Evolutionary conservation across 1,140 invertebrate genomes (phyloP), one percentile per base, ranked within the genome.

Genomic region (Diuraphis noxia): DNA sequence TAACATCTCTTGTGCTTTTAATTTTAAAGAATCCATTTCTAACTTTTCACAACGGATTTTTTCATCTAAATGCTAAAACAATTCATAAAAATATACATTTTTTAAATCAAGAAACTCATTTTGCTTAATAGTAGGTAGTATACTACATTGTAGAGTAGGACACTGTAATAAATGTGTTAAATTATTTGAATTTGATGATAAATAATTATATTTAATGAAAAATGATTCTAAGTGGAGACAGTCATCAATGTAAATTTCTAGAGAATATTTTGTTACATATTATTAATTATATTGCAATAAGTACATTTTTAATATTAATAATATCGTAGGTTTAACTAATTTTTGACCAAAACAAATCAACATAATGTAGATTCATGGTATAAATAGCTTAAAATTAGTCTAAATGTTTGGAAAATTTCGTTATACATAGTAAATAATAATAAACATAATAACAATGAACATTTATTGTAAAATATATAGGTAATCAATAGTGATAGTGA

Each of bases 21-120:
- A 94, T 94, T 97, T 98, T 40, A 99, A 94, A 91, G 96, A 96
- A 92, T 99, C 98, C 8, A 99, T 97, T 93, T 99, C 98, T 92
- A 98, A 96, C 93, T 98, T 97, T 93, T 99, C 98, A 93, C 97
- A 97, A 13, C 97, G 95, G 8, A 98, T 96, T 94, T 98, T 98
- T 93, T 99, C 97, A 94, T 98, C 97, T 0, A 98, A 94, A 92
- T 95, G 94, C 94, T 95, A 92, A 92, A 93, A 92, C 92, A 43
- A 88, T 43, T 38, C 10, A 72, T 52, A 23, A 63, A 63, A 63
- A 19, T n/a, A 30, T n/a, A 17, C n/a, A n/a, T n/a, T n/a, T 72
- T 63, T 72, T n/a, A n/a, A n/a, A n/a, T 0, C 7, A 1, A 17
- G 4, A 5, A 72, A 72, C 30, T 72, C 30, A 10, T n/a, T 63